Evolutionary conservation across 2,888 invertebrate genomes (phyloP), one percentile per base, ranked within the genome.

Genomic region (Diarsia mendica): DNA sequence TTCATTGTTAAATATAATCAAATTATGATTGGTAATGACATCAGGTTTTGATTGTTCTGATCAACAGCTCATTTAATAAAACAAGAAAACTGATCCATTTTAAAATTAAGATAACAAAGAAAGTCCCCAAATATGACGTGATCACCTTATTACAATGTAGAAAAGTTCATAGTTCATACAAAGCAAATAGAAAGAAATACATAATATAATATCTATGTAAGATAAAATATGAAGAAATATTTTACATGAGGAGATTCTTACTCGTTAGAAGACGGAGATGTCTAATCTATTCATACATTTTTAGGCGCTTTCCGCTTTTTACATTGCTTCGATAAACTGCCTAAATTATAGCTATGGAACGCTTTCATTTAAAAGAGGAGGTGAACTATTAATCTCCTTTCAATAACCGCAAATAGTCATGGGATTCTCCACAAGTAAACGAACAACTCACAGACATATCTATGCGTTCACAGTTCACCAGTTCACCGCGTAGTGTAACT

Each of bases 401-500:
- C 11, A 13, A 66, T 23, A 48, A 20, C 28, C 28, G 4, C 13
- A 8, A 9, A 28, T 13, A 49, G 0, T 13, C 20, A 13, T 48
- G 15, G 15, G 33, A 51, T 4, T 53, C 13, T 13, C 15, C 28
- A 15, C 8, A 28, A 2, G 33, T 48, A 23, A 65, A 33, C 6
- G 3, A 48, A 39, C 15, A 13, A 48, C 5, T 33, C 13, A n/a
- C 13, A 55, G 4, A 44, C 9, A 77, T 28, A 13, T 28, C 28
- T 28, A 13, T 20, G 53, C 39, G 48, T 80, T 49, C 44, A 44
- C 77, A 33, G 58, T 33, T 28, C 39, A 53, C n/a, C n/a, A 15
- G 51, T 48, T 76, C 28, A 51, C 10, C 10, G 67, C 20, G 53
- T 65, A 46, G 15, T 67, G 63, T 44, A 48, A 67, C 33, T 68